phyloP scores from a whole-genome alignment of 1,140 invertebrate species.

The Agrilus planipennis region DNA sequence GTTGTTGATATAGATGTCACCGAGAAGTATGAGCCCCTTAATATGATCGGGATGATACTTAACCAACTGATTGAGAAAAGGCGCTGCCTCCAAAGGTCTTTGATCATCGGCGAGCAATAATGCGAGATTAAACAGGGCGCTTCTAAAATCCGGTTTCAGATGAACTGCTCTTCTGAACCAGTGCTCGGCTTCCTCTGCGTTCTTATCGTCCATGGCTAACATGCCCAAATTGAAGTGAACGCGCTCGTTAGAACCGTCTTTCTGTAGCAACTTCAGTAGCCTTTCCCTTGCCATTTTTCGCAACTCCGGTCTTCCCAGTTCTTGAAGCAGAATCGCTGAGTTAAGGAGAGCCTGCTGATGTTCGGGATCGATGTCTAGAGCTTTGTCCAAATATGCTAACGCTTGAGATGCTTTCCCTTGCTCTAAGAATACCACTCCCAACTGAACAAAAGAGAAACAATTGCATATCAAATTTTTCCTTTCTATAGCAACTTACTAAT shows the following conservation, averaged over 20 bases:
- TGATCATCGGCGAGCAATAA: conserved; percentile 79
- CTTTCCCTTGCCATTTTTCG: conserved; percentile 66
- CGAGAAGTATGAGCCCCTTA: conserved; percentile 86
- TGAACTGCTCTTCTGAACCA: conserved; percentile 81
- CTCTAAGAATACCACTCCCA: conserved; percentile 89
- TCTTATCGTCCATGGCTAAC: conserved; percentile 86
- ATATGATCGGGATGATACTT: conserved; percentile 87
- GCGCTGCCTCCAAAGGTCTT: conserved; percentile 80
- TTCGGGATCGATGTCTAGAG: conserved; percentile 83
- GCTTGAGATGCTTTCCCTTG: conserved; percentile 85
- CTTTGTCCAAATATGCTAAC: conserved; percentile 83
- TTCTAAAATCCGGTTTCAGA: conserved; percentile 75
- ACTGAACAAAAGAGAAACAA: conserved; percentile 39
- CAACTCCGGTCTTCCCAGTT: conserved; percentile 66
- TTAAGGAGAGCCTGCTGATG: conserved; percentile 91
- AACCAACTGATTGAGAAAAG: conserved; percentile 84
- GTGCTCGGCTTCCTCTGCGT: conserved; percentile 74
- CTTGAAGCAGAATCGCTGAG: conserved; percentile 89
- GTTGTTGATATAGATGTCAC: conserved; percentile 94
- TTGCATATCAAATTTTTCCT: too few relatives aligned
- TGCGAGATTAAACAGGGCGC: conserved; percentile 90
- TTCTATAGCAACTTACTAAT: too few relatives aligned
- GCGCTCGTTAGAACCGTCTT: conserved; percentile 70
- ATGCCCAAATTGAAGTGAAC: conserved; percentile 84
- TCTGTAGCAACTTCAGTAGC: conserved; percentile 67